A percentile compares a stretch with the other conserved stretches of the same genome.
Evolutionary conservation across 2,888 invertebrate species (phyloP).

Genomic region (Autographa pulchrina): DNA sequence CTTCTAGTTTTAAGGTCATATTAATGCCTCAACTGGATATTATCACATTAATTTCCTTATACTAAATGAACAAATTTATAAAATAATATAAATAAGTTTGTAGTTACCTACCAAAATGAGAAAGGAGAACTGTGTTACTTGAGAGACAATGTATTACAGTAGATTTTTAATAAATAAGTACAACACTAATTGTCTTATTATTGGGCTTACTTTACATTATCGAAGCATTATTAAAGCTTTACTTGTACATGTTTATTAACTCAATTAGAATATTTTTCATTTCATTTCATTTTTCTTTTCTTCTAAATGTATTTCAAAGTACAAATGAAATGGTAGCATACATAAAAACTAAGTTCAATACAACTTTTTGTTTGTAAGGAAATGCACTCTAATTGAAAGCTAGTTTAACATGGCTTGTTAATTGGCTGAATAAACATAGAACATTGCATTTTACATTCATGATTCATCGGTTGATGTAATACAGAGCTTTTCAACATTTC

Average conservation of each 20-base stretch:
- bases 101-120: not conserved
- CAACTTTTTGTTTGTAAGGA: not conserved
- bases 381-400: conserved; percentile 26
- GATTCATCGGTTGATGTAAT: not conserved
- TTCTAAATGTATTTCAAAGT: too few species aligned
- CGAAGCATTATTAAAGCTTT: too few species aligned
- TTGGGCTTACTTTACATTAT: too few species aligned
- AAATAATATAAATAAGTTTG: not conserved
- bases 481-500: not conserved
- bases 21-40: not conserved
- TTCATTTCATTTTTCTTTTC: too few species aligned
- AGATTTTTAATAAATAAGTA: too few species aligned
- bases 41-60: not conserved
- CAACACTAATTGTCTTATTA: too few species aligned
- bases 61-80: not conserved
- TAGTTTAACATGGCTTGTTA: conserved; percentile 19
- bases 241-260: too few species aligned
- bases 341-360: not conserved
- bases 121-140: too few species aligned
- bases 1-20: not conserved
- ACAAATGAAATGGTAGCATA: not conserved
- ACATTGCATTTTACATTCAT: conserved; percentile 26
- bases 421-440: conserved; percentile 16
- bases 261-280: too few species aligned
- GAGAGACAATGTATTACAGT: too few species aligned